Percentiles rank a stretch among this genome's conserved stretches.
phyloP scores from a whole-genome alignment of 2,797 vertebrate genomes.

The Vultur gryphus region DNA sequence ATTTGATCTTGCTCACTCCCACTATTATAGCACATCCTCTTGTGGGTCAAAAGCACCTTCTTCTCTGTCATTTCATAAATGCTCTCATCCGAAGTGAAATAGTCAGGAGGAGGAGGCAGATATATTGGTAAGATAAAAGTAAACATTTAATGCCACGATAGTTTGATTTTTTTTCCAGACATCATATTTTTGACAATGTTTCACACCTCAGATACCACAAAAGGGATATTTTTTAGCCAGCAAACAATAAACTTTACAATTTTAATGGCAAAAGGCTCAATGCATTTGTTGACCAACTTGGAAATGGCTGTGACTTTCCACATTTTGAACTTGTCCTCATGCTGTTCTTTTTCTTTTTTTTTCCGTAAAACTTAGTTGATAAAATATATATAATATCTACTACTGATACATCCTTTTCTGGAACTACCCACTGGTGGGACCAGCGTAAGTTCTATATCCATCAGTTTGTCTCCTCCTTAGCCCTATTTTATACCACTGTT shows the following conservation, averaged over 20 bases:
- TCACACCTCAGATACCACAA: slow-evolving; percentile 77
- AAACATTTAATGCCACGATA: slow-evolving; percentile 82
- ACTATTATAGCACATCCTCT: background rate
- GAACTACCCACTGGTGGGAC: background rate
- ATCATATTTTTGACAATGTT: slow-evolving; percentile 77
- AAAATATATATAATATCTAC: slow-evolving; percentile 23
- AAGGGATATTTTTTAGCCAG: slow-evolving; percentile 71
- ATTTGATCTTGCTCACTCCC: background rate
- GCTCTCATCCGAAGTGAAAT: background rate
- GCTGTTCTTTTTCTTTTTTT: background rate
- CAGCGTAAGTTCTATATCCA: slow-evolving; percentile 16
- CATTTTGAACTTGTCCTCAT: slow-evolving; percentile 34
- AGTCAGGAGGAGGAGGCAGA: slow-evolving; percentile 38
- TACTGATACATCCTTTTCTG: background rate
- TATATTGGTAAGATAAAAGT: slow-evolving; percentile 72
- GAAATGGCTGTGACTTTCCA: slow-evolving; percentile 40
- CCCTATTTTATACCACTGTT: slow-evolving; percentile 18
- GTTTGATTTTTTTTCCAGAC: slow-evolving; percentile 72
- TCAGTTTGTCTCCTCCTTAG: background rate
- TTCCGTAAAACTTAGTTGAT: slow-evolving; percentile 47
- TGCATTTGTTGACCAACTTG: slow-evolving; percentile 47
- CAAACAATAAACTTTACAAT: slow-evolving; percentile 73
- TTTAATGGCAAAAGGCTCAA: slow-evolving; percentile 70
- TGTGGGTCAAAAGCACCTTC: background rate
- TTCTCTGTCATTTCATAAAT: background rate